A percentile compares a stretch with the other conserved stretches of the same genome.
phyloP scores from a whole-genome alignment of 2,113 vertebrate species.

The Recurvirostra avosetta region DNA sequence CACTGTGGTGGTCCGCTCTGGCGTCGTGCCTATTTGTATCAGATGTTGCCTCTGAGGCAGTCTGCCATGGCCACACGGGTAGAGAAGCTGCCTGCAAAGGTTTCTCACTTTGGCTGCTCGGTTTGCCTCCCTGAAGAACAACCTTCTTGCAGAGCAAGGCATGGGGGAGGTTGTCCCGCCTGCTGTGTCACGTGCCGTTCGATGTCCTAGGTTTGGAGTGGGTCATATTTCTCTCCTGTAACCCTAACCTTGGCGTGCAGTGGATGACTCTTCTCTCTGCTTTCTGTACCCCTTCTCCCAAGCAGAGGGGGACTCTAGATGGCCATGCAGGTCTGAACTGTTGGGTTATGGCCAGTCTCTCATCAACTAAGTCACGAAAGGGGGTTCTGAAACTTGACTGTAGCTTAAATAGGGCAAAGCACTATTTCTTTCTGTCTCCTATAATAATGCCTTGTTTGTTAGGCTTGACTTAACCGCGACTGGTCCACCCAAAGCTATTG shows the following conservation, averaged over 20 bases:
- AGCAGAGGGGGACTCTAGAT: no score
- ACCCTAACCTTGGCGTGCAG: background rate
- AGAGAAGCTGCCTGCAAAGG: background rate
- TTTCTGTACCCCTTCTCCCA: background rate
- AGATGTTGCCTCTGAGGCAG: background rate
- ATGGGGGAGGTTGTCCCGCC: background rate
- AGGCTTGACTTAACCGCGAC: background rate
- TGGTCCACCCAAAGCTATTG: background rate
- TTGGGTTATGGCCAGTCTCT: background rate
- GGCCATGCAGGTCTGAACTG: background rate
- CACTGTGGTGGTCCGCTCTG: background rate
- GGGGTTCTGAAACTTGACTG: background rate
- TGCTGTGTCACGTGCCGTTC: fast-evolving
- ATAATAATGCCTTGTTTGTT: background rate
- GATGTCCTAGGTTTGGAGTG: background rate
- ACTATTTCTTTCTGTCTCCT: background rate
- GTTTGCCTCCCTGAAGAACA: background rate
- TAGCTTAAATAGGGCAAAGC: background rate
- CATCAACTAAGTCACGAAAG: background rate
- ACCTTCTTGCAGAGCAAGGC: background rate
- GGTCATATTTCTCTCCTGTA: background rate
- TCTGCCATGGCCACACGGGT: fast-evolving
- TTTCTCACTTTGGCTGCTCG: background rate
- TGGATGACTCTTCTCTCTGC: background rate
- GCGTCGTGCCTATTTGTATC: fast-evolving